Evolutionary conservation across 2,888 invertebrate genomes (phyloP).

Genomic region (Tricholauxania praeusta): DNA sequence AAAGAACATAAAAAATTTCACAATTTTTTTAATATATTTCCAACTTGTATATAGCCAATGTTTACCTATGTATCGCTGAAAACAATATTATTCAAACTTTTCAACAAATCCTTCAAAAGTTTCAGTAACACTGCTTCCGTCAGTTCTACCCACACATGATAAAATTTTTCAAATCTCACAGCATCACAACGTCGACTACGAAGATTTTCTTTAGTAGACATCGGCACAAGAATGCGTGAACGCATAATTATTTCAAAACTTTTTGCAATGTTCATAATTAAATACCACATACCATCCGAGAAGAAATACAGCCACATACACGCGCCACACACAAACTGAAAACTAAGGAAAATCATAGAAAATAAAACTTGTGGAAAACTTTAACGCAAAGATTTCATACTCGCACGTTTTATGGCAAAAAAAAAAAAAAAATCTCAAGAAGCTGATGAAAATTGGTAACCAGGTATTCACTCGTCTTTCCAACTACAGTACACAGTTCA

Average conservation of each 20-base stretch:
- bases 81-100: too few species aligned
- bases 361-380: constrained; percentile 33
- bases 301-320: constrained; percentile 19
- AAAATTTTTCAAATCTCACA: constrained; percentile 27
- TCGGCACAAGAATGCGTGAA: constrained; percentile 18
- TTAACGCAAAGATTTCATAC: constrained; percentile 18
- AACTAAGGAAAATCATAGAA: constrained; percentile 26
- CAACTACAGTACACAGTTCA: not conserved
- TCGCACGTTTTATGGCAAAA: not conserved
- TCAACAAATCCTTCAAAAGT: not conserved
- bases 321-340: not conserved
- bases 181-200: not conserved
- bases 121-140: not conserved
- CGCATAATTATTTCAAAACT: constrained; percentile 39
- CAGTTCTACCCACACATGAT: constrained; percentile 12
- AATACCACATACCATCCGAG: constrained; percentile 27
- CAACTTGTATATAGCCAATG: too few species aligned
- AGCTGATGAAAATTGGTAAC: not conserved
- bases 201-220: not conserved
- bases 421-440: not conserved
- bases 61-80: too few species aligned
- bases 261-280: constrained; percentile 39
- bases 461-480: not conserved
- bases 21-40: too few species aligned
- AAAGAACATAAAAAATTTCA: too few species aligned